phyloP scores from a whole-genome alignment of 2,797 vertebrate genomes.

The Fringilla coelebs region DNA sequence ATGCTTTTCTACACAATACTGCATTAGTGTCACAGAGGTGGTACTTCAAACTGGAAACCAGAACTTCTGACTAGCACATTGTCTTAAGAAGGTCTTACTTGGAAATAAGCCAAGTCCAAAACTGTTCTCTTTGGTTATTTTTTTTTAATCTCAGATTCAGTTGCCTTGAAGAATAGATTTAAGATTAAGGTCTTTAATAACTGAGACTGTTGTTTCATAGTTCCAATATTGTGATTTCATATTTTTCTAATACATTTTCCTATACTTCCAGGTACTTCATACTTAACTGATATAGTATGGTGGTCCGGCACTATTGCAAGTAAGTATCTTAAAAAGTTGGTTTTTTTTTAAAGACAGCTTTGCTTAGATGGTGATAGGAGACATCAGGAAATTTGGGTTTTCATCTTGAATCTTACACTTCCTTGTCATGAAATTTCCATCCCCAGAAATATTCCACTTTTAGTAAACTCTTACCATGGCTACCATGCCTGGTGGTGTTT shows the following conservation, averaged over 20 bases:
- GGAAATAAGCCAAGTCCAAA: not conserved
- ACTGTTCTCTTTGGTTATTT: not conserved
- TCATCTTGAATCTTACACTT: not conserved
- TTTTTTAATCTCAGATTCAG: not conserved
- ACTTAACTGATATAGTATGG: constrained; percentile 91
- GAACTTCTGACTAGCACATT: not conserved
- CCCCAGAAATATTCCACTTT: not conserved
- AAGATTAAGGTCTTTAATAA: not conserved
- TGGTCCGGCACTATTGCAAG: constrained; percentile 92
- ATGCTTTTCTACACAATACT: not conserved
- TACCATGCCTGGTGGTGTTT: not conserved
- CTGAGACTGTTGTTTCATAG: not conserved
- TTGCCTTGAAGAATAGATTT: not conserved
- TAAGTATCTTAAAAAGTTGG: constrained; percentile 76
- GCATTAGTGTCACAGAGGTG: rapidly evolving
- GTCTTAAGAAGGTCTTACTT: not conserved
- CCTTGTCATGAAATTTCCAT: not conserved
- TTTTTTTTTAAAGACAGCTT: not conserved
- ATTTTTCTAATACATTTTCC: not conserved
- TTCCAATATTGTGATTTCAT: not conserved
- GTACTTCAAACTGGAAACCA: not conserved
- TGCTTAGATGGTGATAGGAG: not conserved
- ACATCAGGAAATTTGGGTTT: not conserved
- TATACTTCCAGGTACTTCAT: constrained; percentile 80
- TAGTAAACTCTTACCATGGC: not conserved